Evolutionary conservation across 2,888 invertebrate species (phyloP).

Genomic region (Nebria brevicollis): DNA sequence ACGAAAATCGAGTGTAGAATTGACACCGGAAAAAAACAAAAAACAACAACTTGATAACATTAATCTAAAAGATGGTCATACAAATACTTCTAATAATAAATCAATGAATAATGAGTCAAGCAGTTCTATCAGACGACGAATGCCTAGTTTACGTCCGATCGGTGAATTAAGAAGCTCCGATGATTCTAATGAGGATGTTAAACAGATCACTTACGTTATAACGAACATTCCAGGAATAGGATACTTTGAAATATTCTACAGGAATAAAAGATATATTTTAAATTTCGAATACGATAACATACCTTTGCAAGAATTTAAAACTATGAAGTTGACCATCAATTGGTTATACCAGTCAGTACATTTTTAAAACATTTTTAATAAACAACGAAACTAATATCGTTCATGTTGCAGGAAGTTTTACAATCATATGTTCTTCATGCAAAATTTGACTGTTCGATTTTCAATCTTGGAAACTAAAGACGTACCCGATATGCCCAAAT

Average conservation of each 20-base stretch:
- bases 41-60: slow-evolving; percentile 59
- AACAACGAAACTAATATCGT: not conserved
- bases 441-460: slow-evolving; percentile 55
- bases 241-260: slow-evolving; percentile 42
- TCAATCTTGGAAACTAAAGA: slow-evolving; percentile 53
- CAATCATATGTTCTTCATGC: slow-evolving; percentile 54
- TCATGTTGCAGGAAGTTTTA: slow-evolving; percentile 49
- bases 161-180: not conserved
- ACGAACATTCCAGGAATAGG: slow-evolving; percentile 48
- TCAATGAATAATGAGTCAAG: not conserved
- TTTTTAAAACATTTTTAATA: slow-evolving; percentile 8
- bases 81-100: slow-evolving; percentile 25
- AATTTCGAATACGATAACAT: not conserved
- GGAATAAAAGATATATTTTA: not conserved
- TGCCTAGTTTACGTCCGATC: slow-evolving; percentile 36
- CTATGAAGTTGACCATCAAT: slow-evolving; percentile 45
- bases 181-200: not conserved
- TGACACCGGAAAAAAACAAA: slow-evolving; percentile 6
- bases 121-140: slow-evolving; percentile 19
- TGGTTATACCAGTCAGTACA: slow-evolving; percentile 51
- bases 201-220: slow-evolving; percentile 34
- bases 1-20: slow-evolving; percentile 25
- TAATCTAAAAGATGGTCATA: slow-evolving; percentile 55
- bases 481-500: slow-evolving; percentile 48
- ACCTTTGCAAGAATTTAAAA: slow-evolving; percentile 39